Conservation (phyloP, 1,140 invertebrate genomes). For the Monomorium pharaonis region DNA sequence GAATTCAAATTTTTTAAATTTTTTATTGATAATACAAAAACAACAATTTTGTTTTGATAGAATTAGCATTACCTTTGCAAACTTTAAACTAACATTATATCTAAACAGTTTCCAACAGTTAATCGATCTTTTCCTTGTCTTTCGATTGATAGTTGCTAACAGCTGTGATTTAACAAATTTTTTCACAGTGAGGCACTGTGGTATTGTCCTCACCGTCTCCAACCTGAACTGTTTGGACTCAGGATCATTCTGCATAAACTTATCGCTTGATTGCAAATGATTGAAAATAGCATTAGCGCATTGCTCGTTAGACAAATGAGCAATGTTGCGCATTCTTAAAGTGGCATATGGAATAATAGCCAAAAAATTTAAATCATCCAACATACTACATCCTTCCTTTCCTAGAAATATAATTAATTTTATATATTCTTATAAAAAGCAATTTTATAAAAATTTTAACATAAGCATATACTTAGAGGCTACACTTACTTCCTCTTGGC, state of each 20-base stretch:
- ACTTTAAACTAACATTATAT: constrained; percentile 84
- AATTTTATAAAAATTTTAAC: background rate
- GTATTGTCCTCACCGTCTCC: constrained; percentile 87
- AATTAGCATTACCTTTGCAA: constrained; percentile 78
- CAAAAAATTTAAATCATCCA: background rate
- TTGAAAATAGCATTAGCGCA: constrained; percentile 86
- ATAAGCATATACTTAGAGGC: background rate
- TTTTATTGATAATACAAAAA: background rate
- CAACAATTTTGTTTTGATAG: background rate
- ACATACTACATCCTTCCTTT: background rate
- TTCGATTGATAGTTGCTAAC: constrained; percentile 86
- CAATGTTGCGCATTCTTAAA: constrained; percentile 36
- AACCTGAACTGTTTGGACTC: constrained; percentile 86
- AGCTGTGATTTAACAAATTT: constrained; percentile 87
- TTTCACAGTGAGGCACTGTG: constrained; percentile 88
- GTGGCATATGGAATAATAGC: constrained; percentile 59
- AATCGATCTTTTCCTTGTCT: constrained; percentile 84
- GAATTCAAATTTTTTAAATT: constrained; percentile 4
- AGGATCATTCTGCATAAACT: constrained; percentile 87
- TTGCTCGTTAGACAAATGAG: constrained; percentile 70
- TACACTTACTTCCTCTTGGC: constrained; percentile 11
- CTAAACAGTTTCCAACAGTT: constrained; percentile 86
- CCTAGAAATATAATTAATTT: background rate
- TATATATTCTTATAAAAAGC: background rate
- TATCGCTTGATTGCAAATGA: constrained; percentile 87